A percentile compares a stretch with the other conserved stretches of the same genome.
phyloP scores from a whole-genome alignment of 2,113 vertebrate species.

The Circaetus gallicus region DNA sequence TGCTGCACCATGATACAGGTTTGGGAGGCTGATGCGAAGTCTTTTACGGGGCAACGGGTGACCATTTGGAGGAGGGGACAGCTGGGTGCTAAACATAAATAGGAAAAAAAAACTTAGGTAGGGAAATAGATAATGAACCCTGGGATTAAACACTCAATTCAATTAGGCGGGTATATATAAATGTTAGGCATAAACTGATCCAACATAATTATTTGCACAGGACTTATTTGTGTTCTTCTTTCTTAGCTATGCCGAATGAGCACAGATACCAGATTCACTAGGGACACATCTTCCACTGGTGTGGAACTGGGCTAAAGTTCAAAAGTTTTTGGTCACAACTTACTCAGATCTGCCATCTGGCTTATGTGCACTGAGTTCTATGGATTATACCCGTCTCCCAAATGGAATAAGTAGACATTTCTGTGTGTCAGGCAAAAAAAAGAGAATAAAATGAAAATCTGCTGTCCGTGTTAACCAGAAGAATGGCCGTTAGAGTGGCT shows the following conservation, averaged over 20 bases:
- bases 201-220: constrained; percentile 75
- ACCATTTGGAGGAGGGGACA: constrained; percentile 74
- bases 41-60: constrained; percentile 69
- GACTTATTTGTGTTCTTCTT: constrained; percentile 76
- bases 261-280: constrained; percentile 60
- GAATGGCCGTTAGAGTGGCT: not conserved
- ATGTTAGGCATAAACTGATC: constrained; percentile 71
- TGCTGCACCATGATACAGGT: constrained; percentile 6
- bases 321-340: constrained; percentile 73
- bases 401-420: constrained; percentile 56
- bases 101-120: constrained; percentile 61
- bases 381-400: constrained; percentile 51
- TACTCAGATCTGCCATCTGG: constrained; percentile 71
- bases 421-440: not conserved
- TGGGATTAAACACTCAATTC: constrained; percentile 78
- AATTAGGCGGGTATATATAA: constrained; percentile 74
- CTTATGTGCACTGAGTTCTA: constrained; percentile 58
- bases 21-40: constrained; percentile 46
- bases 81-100: constrained; percentile 78
- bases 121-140: constrained; percentile 79
- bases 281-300: constrained; percentile 66
- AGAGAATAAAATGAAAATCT: constrained; percentile 30
- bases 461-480: not conserved
- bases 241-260: constrained; percentile 68
- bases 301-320: constrained; percentile 73